phyloP scores from a whole-genome alignment of 2,888 invertebrate species.

The Pediacus dermestoides region DNA sequence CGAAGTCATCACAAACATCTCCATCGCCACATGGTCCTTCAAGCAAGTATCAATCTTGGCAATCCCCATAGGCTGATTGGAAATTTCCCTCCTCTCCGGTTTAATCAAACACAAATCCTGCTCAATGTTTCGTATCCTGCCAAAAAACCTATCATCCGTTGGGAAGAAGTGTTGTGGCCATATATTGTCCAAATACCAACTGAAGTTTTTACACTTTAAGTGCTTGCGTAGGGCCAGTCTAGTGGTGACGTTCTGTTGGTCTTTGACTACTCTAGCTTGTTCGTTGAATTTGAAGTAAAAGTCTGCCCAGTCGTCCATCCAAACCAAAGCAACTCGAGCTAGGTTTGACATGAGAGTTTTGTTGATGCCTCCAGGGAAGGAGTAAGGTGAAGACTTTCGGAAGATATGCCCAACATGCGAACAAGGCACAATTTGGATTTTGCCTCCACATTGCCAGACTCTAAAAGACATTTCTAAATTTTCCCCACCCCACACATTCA shows the following conservation, averaged over 20 bases:
- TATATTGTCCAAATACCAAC: conserved; percentile 90
- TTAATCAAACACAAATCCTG: conserved; percentile 60
- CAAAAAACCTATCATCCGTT: conserved; percentile 80
- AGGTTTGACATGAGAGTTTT: conserved; percentile 87
- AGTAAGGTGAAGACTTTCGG: conserved; percentile 89
- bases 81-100: conserved; percentile 57
- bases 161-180: conserved; percentile 98
- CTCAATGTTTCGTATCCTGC: conserved; percentile 64
- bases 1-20: conserved; percentile 68
- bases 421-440: conserved; percentile 86
- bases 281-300: conserved; percentile 87
- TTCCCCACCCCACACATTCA: conserved; percentile 97
- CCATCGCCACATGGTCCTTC: conserved; percentile 57
- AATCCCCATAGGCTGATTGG: conserved; percentile 68
- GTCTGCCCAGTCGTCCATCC: conserved; percentile 97
- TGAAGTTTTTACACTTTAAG: conserved; percentile 80
- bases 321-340: conserved; percentile 89
- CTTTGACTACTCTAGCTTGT: conserved; percentile 58
- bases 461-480: conserved; percentile 96
- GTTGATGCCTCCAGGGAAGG: conserved; percentile 87
- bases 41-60: conserved; percentile 67
- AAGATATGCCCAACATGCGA: conserved; percentile 93
- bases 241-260: conserved; percentile 60
- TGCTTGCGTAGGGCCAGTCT: conserved; percentile 60
- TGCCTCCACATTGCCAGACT: conserved; percentile 93